phyloP scores from a whole-genome alignment of 2,888 invertebrate genomes.

The Macrophya alboannulata region DNA sequence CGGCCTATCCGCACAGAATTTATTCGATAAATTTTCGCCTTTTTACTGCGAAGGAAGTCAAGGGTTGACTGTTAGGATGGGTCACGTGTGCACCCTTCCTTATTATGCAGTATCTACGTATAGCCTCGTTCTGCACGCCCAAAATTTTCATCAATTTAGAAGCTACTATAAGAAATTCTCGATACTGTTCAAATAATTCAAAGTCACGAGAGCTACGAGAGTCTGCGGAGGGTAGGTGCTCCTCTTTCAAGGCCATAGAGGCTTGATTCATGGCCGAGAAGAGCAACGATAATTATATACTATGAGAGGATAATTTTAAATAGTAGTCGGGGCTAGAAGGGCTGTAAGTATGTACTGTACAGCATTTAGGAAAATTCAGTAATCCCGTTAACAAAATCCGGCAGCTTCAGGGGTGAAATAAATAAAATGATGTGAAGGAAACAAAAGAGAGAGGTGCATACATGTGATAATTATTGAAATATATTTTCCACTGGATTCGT shows the following conservation, averaged over 20 bases:
- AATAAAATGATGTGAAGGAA: neutral
- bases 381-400: neutral
- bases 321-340: no score
- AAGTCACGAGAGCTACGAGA: neutral
- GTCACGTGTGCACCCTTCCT: constrained; percentile 16
- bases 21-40: neutral
- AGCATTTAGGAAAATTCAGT: neutral
- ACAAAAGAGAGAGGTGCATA: neutral
- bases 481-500: constrained; percentile 5
- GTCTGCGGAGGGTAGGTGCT: neutral
- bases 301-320: neutral
- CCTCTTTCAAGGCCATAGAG: constrained; percentile 16
- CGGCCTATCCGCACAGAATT: neutral
- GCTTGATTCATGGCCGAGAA: neutral
- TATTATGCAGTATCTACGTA: constrained; percentile 17
- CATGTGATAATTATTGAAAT: neutral
- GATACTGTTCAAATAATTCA: constrained; percentile 10
- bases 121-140: neutral
- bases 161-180: neutral
- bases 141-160: neutral
- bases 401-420: neutral
- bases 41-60: neutral
- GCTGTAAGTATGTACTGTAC: neutral
- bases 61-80: neutral
- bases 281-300: neutral